A percentile compares a stretch with the other conserved stretches of the same genome.
phyloP scores from a whole-genome alignment of 2,888 invertebrate species.

The Aphodius sticticus region DNA sequence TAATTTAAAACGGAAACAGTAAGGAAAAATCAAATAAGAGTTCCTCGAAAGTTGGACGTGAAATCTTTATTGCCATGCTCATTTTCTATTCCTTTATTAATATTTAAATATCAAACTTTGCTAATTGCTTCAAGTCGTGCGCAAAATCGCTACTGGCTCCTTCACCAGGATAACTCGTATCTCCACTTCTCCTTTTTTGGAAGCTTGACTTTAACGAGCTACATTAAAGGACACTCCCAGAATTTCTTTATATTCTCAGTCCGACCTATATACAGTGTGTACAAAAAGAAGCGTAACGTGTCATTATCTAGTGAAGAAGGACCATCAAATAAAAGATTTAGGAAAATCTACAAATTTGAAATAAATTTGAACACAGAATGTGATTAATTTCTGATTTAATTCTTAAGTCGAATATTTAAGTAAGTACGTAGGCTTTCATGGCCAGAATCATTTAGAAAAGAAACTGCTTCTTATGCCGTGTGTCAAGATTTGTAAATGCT shows the following conservation, averaged over 20 bases:
- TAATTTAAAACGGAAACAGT: constrained; percentile 15
- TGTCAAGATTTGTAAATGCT: too few species aligned
- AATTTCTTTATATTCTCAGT: neutral
- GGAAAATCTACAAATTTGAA: too few species aligned
- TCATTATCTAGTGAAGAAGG: too few species aligned
- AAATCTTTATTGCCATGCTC: constrained; percentile 18
- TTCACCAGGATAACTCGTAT: constrained; percentile 7
- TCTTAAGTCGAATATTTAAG: too few species aligned
- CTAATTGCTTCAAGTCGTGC: constrained; percentile 23
- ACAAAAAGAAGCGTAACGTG: neutral
- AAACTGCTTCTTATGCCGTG: too few species aligned
- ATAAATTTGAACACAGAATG: too few species aligned
- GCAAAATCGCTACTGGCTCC: constrained; percentile 8
- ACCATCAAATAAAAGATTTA: too few species aligned
- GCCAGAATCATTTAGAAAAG: too few species aligned
- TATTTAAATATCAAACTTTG: constrained; percentile 26
- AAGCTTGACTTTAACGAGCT: constrained; percentile 15
- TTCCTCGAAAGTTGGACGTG: constrained; percentile 6
- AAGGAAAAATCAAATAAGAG: constrained; percentile 24
- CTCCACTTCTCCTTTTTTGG: neutral
- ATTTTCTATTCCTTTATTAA: constrained; percentile 26
- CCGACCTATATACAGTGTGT: neutral
- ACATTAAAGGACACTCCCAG: constrained; percentile 6
- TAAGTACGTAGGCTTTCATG: too few species aligned
- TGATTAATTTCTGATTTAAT: too few species aligned